Evolutionary conservation across 2,797 vertebrate species (phyloP), one percentile per base, ranked within the genome.

Genomic region (Protosalanx chinensis): DNA sequence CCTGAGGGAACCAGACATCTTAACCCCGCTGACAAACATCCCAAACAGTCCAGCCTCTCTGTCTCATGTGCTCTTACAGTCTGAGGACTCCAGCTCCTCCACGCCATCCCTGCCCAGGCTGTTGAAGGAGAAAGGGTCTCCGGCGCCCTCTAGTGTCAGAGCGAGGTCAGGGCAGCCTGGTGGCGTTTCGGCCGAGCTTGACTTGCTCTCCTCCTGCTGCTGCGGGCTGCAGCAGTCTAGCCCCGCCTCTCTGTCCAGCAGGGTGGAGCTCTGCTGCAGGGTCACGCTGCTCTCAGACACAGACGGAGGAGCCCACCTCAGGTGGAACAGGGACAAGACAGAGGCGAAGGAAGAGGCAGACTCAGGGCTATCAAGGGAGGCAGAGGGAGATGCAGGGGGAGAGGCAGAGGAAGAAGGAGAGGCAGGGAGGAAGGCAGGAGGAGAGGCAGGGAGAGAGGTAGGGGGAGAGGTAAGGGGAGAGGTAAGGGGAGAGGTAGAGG

Each of bases 81-180:
- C 41, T 13, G 8, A 41, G 71, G 69, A 29, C 8, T 20, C 64
- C 68, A 75, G 13, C 63, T 84, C 79, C 0, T 63, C 46, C 5
- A 46, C 16, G 37, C 51, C 29, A 1, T 71, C 77, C 71, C 78
- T 78, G 70, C 75, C 66, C 18, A 65, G 74, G 49, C 56, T 64
- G 57, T 71, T 68, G 29, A 79, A 57, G 33, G 58, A 74, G 69
- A 73, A 27, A 0, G 63, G 68, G 53, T 79, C 30, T 78, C 72
- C 79, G 67, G 78, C 20, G 18, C 84, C 84, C 77, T 85, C 90
- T 87, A 79, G 7, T 4, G 51, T 68, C n/a, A 74, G 51, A n/a
- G 60, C 69, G 2, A 67, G 57, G 66, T 85, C 76, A 56, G 68
- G 61, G 56, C 66, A 72, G 2, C 70, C 71, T 20, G 58, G 10